These are phyloP conservation scores for Pocota personata DNA, from an alignment of 2,888 invertebrate species.

Conservation along the genomic window DNA sequence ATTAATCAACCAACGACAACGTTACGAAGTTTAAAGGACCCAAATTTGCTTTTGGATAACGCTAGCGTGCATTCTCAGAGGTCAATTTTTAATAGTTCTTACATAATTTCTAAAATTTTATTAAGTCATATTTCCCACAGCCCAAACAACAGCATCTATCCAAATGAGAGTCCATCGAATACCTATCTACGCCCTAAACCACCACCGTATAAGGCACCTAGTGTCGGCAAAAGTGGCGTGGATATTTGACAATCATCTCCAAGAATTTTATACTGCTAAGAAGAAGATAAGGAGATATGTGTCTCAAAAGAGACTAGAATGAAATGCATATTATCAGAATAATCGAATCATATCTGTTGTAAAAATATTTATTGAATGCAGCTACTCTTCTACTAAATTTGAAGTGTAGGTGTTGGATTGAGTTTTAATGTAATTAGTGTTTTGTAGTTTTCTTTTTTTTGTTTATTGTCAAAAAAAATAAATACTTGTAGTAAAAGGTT, in stretches of 20 bases:
- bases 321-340: conserved; percentile 29
- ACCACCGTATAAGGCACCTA: conserved; percentile 81
- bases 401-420: not conserved
- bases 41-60: conserved; percentile 82
- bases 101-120: not conserved
- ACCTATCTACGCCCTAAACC: conserved; percentile 82
- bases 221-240: conserved; percentile 78
- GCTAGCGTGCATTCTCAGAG: conserved; percentile 81
- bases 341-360: not conserved
- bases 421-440: too few relatives aligned
- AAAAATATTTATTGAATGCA: not conserved
- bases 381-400: not conserved
- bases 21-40: conserved; percentile 85
- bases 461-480: too few relatives aligned
- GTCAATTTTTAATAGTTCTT: conserved; percentile 72
- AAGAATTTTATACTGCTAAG: conserved; percentile 82
- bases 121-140: conserved; percentile 79
- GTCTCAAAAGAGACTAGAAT: not conserved
- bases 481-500: too few relatives aligned
- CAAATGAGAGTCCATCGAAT: conserved; percentile 83
- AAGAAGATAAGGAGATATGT: not conserved
- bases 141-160: conserved; percentile 85
- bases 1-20: conserved; percentile 85
- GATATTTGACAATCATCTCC: conserved; percentile 83
- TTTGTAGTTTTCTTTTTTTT: too few relatives aligned